phyloP scores from a whole-genome alignment of 2,888 invertebrate genomes.

The Agrochola lota region DNA sequence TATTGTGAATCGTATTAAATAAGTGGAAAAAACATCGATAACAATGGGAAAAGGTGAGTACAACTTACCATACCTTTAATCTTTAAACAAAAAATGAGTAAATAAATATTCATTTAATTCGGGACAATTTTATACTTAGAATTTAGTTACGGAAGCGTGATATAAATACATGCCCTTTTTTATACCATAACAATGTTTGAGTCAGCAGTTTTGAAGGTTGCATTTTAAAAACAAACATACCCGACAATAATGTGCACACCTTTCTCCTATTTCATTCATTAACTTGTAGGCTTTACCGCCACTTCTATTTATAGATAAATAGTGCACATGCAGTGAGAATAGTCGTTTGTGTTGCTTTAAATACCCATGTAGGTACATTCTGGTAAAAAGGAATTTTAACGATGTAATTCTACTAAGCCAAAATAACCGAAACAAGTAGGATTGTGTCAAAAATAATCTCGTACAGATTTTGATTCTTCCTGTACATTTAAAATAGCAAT shows the following conservation, averaged over 20 bases:
- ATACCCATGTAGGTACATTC: neutral
- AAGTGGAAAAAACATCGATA: conserved; percentile 48
- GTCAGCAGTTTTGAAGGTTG: conserved; percentile 47
- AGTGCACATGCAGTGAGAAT: neutral
- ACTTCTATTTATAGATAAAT: neutral
- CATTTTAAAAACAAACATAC: conserved; percentile 44
- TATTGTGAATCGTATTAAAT: conserved; percentile 40
- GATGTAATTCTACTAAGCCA: no score
- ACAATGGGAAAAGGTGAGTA: conserved; percentile 73
- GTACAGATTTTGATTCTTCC: neutral
- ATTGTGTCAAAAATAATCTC: neutral
- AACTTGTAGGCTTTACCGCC: neutral
- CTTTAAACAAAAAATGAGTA: neutral
- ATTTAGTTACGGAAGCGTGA: neutral
- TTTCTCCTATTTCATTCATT: conserved; percentile 7
- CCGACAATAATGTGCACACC: conserved; percentile 1
- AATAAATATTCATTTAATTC: neutral
- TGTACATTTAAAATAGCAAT: neutral
- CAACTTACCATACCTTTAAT: neutral
- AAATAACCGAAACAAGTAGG: neutral
- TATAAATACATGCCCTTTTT: neutral
- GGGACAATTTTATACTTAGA: no score
- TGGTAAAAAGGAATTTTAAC: neutral
- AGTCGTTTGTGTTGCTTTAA: neutral
- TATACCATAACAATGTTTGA: neutral